phyloP scores from a whole-genome alignment of 2,113 vertebrate species.

The Lepus europaeus region DNA sequence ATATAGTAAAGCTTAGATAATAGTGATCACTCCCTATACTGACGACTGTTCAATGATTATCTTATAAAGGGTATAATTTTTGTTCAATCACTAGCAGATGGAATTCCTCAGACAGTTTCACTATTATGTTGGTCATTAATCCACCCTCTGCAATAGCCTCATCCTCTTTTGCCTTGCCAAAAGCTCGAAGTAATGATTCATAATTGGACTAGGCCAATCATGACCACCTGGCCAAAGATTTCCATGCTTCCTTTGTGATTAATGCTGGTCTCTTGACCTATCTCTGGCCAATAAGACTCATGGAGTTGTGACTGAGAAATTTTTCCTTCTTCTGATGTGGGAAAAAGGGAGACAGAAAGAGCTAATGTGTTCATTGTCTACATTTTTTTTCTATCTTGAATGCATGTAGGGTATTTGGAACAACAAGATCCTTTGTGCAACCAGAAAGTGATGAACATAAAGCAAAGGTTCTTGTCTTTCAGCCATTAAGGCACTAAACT shows the following conservation, averaged over 20 bases:
- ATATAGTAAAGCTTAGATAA: slow-evolving; percentile 28
- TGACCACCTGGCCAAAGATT: background rate
- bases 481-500: background rate
- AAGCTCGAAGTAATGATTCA: background rate
- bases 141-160: background rate
- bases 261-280: background rate
- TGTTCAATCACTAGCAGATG: background rate
- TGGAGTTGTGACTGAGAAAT: background rate
- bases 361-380: background rate
- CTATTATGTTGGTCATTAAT: background rate
- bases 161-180: background rate
- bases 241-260: background rate
- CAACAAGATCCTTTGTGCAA: background rate
- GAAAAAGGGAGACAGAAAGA: background rate
- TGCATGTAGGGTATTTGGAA: background rate
- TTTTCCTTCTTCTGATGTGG: background rate
- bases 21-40: background rate
- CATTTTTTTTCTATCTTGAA: background rate
- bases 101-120: background rate
- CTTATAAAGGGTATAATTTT: slow-evolving; percentile 52
- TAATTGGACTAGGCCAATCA: background rate
- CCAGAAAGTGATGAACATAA: background rate
- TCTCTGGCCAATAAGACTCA: background rate
- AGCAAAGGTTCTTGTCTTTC: background rate
- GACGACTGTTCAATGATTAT: background rate